A percentile compares a stretch with the other conserved stretches of the same genome.
Evolutionary conservation across 2,113 vertebrate species (phyloP).

Genomic region (Anolis sagrei): DNA sequence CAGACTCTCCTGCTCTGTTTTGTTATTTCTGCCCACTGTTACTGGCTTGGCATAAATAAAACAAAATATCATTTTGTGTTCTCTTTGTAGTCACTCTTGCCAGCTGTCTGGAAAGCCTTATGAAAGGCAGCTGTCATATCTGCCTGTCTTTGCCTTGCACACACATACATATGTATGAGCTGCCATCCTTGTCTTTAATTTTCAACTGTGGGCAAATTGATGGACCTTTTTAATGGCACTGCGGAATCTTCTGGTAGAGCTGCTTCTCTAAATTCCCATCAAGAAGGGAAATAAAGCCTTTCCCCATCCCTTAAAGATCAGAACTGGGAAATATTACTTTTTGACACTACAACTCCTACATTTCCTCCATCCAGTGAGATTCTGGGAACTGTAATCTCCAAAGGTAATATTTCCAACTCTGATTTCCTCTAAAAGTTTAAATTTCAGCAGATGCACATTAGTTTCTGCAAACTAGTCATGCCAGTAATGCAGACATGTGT

Average conservation of each 20-base stretch:
- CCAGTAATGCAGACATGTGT: not conserved
- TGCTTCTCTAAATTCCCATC: not conserved
- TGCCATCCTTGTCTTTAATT: not conserved
- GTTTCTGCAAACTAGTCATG: not conserved
- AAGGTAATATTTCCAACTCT: no score
- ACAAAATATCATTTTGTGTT: not conserved
- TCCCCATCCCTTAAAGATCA: no score
- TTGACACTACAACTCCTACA: no score
- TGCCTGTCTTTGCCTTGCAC: not conserved
- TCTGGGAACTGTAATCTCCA: no score
- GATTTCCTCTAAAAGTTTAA: not conserved
- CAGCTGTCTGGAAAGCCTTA: not conserved
- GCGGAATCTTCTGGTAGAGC: not conserved
- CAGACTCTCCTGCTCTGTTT: not conserved
- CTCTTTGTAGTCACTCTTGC: not conserved
- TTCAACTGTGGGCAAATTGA: not conserved
- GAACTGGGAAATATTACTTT: no score
- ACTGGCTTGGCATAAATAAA: not conserved
- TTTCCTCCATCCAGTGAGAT: no score
- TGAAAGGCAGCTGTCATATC: not conserved
- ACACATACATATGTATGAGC: not conserved
- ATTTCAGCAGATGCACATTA: not conserved
- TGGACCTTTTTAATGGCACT: not conserved
- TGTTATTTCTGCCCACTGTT: constrained; percentile 20
- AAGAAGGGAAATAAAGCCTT: not conserved